These are phyloP conservation scores for Harpagoxenus sublaevis DNA, from an alignment of 2,888 invertebrate species.

Conservation along the genomic window DNA sequence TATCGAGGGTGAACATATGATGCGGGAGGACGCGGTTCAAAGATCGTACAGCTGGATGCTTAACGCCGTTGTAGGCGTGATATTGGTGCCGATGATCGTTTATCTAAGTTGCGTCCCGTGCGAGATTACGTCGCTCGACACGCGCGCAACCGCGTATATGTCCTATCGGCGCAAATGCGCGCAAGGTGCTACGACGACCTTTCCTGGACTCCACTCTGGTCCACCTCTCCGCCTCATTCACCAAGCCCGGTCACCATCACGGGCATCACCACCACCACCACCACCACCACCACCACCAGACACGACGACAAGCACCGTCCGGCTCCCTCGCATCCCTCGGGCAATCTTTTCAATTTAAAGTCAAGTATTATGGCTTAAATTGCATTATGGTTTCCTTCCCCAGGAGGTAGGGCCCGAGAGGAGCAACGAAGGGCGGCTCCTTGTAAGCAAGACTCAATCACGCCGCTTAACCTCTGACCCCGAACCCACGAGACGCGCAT, in stretches of 20 bases:
- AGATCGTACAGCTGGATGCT: conserved; percentile 56
- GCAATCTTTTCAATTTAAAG: conserved; percentile 87
- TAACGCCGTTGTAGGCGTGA: conserved; percentile 63
- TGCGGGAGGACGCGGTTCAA: conserved; percentile 33
- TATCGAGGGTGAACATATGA: background rate
- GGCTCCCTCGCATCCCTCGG: conserved; percentile 85
- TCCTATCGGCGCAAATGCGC: conserved; percentile 47
- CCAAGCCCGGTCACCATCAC: conserved; percentile 46
- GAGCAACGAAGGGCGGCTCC: conserved; percentile 82
- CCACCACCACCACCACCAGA: conserved; percentile 34
- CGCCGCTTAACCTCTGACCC: conserved; percentile 86
- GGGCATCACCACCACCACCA: conserved; percentile 45
- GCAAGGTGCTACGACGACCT: conserved; percentile 43
- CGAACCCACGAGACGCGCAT: conserved; percentile 68
- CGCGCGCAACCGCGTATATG: conserved; percentile 40
- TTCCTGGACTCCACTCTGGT: conserved; percentile 19
- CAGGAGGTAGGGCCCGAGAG: conserved; percentile 76
- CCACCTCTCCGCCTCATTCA: conserved; percentile 35
- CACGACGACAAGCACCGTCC: conserved; percentile 61
- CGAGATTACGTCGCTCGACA: conserved; percentile 52
- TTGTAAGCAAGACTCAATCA: conserved; percentile 86
- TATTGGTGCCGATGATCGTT: conserved; percentile 63
- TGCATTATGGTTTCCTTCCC: conserved; percentile 85
- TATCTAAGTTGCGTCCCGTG: conserved; percentile 53
- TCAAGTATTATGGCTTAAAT: conserved; percentile 86